phyloP scores from a whole-genome alignment of 2,888 invertebrate genomes.

The Lasiommata megera region DNA sequence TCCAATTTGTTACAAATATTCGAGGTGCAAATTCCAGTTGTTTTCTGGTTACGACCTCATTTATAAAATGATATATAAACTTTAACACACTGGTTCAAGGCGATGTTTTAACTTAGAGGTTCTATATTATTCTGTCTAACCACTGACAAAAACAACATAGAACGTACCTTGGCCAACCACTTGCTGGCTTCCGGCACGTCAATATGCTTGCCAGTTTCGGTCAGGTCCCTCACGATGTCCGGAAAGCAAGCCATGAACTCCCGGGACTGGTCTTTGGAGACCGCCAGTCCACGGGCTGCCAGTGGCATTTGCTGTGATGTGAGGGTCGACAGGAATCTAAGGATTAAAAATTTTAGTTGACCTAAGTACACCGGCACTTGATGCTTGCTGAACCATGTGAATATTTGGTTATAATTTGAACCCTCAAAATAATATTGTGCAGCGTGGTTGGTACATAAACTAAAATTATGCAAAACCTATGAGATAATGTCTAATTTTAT shows the following conservation, averaged over 20 bases:
- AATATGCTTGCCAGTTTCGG: conserved; percentile 87
- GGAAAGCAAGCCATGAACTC: conserved; percentile 95
- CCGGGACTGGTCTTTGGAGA: conserved; percentile 90
- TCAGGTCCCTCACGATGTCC: conserved; percentile 91
- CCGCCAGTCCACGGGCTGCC: conserved; percentile 83
- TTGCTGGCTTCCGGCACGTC: conserved; percentile 90
- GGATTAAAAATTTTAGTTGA: conserved; percentile 42
- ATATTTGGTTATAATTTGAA: too few relatives aligned
- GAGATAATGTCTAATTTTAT: too few relatives aligned
- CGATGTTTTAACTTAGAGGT: conserved; percentile 17
- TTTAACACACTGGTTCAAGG: not conserved
- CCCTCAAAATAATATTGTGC: too few relatives aligned
- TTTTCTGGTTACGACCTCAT: not conserved
- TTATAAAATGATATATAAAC: not conserved
- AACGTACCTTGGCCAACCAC: conserved; percentile 88
- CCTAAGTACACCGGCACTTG: conserved; percentile 4
- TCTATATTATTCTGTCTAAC: conserved; percentile 42
- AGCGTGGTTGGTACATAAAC: too few relatives aligned
- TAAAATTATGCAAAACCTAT: too few relatives aligned
- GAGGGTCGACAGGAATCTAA: conserved; percentile 82
- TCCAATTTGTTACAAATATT: too few relatives aligned
- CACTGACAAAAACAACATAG: conserved; percentile 50
- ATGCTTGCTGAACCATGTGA: too few relatives aligned
- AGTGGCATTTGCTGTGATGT: conserved; percentile 82
- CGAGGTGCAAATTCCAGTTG: not conserved